A percentile compares a stretch with the other conserved stretches of the same genome.
These are phyloP conservation scores for Carduelis carduelis DNA, from an alignment of 2,797 vertebrate genomes.

Conservation along the genomic window DNA sequence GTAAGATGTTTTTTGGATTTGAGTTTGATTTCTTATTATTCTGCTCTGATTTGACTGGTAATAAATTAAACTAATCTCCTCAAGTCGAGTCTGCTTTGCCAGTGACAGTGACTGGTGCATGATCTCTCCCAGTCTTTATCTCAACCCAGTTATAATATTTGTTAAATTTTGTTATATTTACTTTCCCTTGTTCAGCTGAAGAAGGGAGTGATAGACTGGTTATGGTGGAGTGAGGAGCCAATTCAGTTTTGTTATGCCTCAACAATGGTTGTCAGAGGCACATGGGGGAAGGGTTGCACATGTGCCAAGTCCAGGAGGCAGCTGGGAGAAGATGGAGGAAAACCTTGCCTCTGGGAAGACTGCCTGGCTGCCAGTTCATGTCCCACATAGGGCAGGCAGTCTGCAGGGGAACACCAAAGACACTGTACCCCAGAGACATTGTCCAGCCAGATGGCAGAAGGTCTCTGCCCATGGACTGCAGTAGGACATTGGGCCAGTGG, in stretches of 20 bases:
- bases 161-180: background rate
- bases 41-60: background rate
- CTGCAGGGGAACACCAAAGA: too few species aligned
- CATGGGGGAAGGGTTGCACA: accelerated
- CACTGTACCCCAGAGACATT: background rate
- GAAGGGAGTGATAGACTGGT: too few species aligned
- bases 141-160: background rate
- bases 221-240: background rate
- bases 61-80: background rate
- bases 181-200: background rate
- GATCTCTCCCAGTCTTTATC: background rate
- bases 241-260: background rate
- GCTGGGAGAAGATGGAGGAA: background rate
- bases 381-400: too few species aligned
- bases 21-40: background rate
- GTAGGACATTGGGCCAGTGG: background rate
- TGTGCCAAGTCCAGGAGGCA: background rate
- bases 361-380: too few species aligned
- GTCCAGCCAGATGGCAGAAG: background rate
- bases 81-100: background rate
- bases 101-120: background rate
- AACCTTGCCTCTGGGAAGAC: background rate
- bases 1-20: background rate
- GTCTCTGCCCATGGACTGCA: background rate
- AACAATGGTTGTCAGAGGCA: background rate